phyloP scores from a whole-genome alignment of 2,113 vertebrate genomes.

The Notechis scutatus region DNA sequence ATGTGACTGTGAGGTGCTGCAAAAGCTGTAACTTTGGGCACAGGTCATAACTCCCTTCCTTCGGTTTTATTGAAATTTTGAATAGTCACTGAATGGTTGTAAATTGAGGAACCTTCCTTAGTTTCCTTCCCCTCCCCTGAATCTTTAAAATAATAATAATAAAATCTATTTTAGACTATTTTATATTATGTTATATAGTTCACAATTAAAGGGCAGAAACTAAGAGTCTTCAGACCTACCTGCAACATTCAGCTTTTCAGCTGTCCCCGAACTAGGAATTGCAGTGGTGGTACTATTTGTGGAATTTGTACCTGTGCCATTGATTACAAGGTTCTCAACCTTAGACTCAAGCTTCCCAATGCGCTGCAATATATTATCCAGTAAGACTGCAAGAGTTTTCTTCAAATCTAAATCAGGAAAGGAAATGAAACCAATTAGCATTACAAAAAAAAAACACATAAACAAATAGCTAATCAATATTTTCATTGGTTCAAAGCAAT shows the following conservation, averaged over 20 bases:
- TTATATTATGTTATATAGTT: neutral
- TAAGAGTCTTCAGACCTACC: slow-evolving; percentile 69
- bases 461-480: neutral
- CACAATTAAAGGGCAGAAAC: neutral
- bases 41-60: neutral
- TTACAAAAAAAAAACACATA: neutral
- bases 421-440: neutral
- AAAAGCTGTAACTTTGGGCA: neutral
- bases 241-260: slow-evolving; percentile 94
- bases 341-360: slow-evolving; percentile 94
- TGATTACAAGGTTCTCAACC: slow-evolving; percentile 92
- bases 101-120: neutral
- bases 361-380: slow-evolving; percentile 96
- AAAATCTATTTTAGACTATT: neutral
- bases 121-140: neutral
- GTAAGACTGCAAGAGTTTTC: slow-evolving; percentile 93
- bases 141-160: neutral
- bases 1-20: neutral
- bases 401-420: slow-evolving; percentile 83
- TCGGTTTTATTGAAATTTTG: neutral
- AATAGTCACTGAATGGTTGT: neutral
- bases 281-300: slow-evolving; percentile 84
- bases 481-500: neutral
- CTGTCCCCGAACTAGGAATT: slow-evolving; percentile 75
- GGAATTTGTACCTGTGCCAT: slow-evolving; percentile 86